Percentiles rank a stretch among this genome's conserved stretches.
phyloP scores from a whole-genome alignment of 2,113 vertebrate species.

The Eretmochelys imbricata region DNA sequence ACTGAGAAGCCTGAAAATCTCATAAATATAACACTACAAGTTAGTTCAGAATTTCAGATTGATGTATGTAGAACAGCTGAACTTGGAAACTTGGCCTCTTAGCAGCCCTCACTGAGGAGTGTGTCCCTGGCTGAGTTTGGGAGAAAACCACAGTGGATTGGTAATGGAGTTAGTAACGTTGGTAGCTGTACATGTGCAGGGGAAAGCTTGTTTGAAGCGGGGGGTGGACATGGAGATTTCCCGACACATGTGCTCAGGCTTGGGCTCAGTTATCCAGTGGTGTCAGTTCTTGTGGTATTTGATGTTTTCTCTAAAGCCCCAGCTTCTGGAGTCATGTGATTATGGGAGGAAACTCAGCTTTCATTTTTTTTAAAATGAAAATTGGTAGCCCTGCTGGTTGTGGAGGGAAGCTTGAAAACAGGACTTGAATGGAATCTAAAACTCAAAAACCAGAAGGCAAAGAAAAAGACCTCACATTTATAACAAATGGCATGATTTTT shows the following conservation, averaged over 20 bases:
- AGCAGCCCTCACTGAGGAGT: constrained; percentile 67
- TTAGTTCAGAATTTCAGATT: not conserved
- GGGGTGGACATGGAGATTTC: not conserved
- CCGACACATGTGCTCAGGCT: not conserved
- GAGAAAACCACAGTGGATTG: constrained; percentile 75
- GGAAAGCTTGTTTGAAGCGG: not conserved
- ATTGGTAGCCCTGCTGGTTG: not conserved
- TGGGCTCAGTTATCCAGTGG: not conserved
- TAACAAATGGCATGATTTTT: not conserved
- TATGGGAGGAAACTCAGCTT: not conserved
- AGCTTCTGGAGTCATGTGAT: not conserved
- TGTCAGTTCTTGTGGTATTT: not conserved
- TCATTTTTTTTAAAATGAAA: not conserved
- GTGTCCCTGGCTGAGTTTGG: constrained; percentile 66
- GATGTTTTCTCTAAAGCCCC: not conserved
- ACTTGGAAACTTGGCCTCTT: constrained; percentile 73
- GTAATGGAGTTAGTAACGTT: constrained; percentile 74
- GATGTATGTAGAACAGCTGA: constrained; percentile 40
- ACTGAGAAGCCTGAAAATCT: not conserved
- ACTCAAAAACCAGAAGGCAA: accelerated
- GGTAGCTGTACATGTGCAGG: constrained; percentile 22
- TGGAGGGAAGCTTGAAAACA: not conserved
- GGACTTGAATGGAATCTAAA: accelerated
- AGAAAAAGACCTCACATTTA: not conserved
- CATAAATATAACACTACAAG: not conserved